Conservation (phyloP, 2,113 vertebrate species). For the Cisticola juncidis region DNA sequence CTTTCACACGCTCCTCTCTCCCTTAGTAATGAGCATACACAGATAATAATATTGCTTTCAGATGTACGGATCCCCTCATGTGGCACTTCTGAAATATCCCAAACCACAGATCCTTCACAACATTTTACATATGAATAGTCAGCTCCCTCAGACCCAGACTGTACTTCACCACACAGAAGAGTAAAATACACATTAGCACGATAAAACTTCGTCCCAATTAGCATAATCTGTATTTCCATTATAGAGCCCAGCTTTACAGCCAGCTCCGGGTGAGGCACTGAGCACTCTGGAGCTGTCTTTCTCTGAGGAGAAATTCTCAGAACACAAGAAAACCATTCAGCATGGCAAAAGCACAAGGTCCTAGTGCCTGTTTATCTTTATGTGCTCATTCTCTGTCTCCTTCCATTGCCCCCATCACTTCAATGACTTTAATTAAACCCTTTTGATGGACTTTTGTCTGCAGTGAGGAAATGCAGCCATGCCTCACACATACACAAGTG, state of each 20-base stretch:
- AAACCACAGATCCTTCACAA: constrained; percentile 27
- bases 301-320: neutral
- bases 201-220: constrained; percentile 50
- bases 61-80: neutral
- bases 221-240: constrained; percentile 61
- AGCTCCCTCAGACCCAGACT: constrained; percentile 9
- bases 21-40: neutral
- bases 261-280: neutral
- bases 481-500: neutral
- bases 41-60: constrained; percentile 27
- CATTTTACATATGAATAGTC: constrained; percentile 50
- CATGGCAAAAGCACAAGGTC: neutral
- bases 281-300: neutral
- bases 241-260: constrained; percentile 14
- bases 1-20: neutral
- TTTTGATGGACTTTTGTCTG: neutral
- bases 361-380: neutral
- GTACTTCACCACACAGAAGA: constrained; percentile 15
- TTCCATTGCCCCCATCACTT: neutral
- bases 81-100: neutral
- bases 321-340: constrained; percentile 36
- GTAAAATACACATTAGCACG: constrained; percentile 49
- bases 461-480: neutral
- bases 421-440: neutral
- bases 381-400: neutral